A percentile compares a stretch with the other conserved stretches of the same genome.
Conservation (phyloP, 2,888 invertebrate genomes). For the Trypoxylon attenuatum region DNA sequence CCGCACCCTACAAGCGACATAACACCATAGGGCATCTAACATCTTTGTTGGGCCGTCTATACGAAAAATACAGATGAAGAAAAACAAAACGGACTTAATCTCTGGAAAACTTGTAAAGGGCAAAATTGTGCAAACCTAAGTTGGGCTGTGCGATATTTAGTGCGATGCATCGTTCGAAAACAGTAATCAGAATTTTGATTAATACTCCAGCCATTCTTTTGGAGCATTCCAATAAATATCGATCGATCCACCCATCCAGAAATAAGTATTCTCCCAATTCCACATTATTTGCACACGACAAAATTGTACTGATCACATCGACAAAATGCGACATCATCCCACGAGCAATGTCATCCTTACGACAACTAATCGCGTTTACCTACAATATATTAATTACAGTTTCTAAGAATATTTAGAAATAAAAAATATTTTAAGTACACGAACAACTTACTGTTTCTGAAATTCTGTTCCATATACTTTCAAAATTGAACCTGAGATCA, state of each 20-base stretch:
- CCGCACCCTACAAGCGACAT: conserved; percentile 66
- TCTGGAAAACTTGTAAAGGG: conserved; percentile 21
- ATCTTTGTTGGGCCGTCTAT: conserved; percentile 53
- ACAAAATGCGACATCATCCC: conserved; percentile 67
- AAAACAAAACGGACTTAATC: too few species aligned
- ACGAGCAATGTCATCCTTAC: conserved; percentile 63
- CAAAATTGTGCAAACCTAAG: not conserved
- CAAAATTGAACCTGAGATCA: conserved; percentile 56
- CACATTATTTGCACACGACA: conserved; percentile 56
- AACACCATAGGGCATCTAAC: conserved; percentile 66
- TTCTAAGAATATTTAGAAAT: not conserved
- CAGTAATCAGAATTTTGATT: conserved; percentile 54
- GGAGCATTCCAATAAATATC: conserved; percentile 66
- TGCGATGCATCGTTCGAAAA: conserved; percentile 61
- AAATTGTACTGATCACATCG: conserved; percentile 60
- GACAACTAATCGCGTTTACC: conserved; percentile 67
- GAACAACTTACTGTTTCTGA: conserved; percentile 56
- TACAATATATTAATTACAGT: conserved; percentile 15
- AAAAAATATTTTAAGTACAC: not conserved
- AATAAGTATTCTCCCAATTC: conserved; percentile 61
- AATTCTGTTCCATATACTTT: conserved; percentile 49
- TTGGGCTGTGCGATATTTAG: not conserved
- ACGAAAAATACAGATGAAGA: conserved; percentile 6
- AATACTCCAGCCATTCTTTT: conserved; percentile 60
- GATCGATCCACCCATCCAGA: conserved; percentile 70